phyloP scores from a whole-genome alignment of 2,797 vertebrate species.

The Euphonia xanthogaster region DNA sequence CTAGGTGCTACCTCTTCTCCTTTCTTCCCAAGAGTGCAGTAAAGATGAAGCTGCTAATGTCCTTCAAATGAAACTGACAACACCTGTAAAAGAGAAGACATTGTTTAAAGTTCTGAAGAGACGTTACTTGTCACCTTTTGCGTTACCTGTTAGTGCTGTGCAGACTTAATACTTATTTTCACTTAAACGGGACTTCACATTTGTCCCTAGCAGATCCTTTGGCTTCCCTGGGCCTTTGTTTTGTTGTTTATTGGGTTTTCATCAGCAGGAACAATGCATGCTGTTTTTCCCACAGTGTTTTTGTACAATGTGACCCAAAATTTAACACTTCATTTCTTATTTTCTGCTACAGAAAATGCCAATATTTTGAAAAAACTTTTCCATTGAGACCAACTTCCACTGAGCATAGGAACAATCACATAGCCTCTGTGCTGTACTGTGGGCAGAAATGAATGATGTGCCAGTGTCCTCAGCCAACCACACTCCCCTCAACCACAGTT shows the following conservation, averaged over 20 bases:
- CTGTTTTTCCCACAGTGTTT: background rate
- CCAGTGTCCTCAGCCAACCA: background rate
- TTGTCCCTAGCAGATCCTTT: conserved; percentile 17
- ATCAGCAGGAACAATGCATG: background rate
- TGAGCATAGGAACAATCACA: background rate
- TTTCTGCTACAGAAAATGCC: background rate
- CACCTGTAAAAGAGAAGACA: background rate
- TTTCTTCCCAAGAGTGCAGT: conserved; percentile 8
- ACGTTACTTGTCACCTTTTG: background rate
- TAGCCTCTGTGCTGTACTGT: background rate
- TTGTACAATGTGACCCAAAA: background rate
- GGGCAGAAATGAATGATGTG: background rate
- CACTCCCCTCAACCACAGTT: background rate
- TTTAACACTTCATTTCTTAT: background rate
- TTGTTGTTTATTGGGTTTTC: conserved; percentile 1
- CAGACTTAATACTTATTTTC: conserved; percentile 12
- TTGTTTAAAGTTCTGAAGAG: conserved; percentile 3
- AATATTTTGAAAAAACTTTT: background rate
- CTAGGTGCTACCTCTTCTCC: conserved; percentile 7
- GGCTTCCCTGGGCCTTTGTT: background rate
- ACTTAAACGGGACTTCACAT: conserved; percentile 5
- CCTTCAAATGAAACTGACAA: conserved; percentile 34
- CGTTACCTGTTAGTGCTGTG: background rate
- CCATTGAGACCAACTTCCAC: background rate
- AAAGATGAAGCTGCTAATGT: background rate